phyloP scores from a whole-genome alignment of 2,888 invertebrate genomes.

The Meganola albula region DNA sequence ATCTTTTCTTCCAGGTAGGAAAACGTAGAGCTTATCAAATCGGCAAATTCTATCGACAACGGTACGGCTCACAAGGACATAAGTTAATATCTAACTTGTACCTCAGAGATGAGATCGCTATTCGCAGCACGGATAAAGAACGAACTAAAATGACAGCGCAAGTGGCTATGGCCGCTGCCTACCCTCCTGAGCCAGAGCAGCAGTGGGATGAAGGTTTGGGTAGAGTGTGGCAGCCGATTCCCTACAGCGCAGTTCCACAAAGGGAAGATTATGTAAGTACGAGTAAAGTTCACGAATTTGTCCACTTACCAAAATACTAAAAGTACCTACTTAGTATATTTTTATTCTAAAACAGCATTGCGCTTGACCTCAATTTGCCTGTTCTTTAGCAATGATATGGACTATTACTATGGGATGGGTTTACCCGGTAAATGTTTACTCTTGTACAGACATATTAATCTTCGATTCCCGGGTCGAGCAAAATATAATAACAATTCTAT shows the following conservation, averaged over 20 bases:
- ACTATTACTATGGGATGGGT: no score
- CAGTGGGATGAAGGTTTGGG: constrained; percentile 64
- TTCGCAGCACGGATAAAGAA: constrained; percentile 65
- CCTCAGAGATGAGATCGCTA: constrained; percentile 45
- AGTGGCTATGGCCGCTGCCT: constrained; percentile 59
- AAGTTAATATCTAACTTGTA: constrained; percentile 51
- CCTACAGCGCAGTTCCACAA: constrained; percentile 54
- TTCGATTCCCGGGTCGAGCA: no score
- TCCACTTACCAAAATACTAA: no score
- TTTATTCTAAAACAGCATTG: no score
- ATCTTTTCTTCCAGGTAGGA: constrained; percentile 42
- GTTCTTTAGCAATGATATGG: no score
- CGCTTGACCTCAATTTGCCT: no score
- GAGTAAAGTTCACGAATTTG: no score
- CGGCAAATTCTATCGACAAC: constrained; percentile 51
- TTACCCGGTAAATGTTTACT: no score
- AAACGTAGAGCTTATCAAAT: constrained; percentile 55
- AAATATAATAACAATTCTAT: no score
- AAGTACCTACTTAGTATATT: no score
- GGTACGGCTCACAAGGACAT: constrained; percentile 48
- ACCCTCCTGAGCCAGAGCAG: constrained; percentile 57
- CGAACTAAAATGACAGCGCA: constrained; percentile 63
- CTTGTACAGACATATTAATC: no score
- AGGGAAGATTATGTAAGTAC: constrained; percentile 64
- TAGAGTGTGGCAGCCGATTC: constrained; percentile 64